A percentile compares a stretch with the other conserved stretches of the same genome.
These are phyloP conservation scores for Micrasema longulum DNA, from an alignment of 1,140 invertebrate genomes.

Conservation along the genomic window DNA sequence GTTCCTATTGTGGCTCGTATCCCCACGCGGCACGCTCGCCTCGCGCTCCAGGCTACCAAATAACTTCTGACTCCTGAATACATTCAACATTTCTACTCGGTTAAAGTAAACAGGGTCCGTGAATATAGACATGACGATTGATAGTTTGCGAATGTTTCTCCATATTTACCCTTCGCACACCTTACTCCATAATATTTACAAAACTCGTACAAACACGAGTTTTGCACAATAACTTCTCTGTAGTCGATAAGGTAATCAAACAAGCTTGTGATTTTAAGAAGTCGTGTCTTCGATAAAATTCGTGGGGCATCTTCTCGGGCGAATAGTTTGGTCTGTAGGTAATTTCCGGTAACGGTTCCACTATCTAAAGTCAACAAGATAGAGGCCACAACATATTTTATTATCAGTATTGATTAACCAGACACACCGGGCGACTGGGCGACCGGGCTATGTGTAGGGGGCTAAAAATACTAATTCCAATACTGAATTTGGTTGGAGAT, in stretches of 20 bases:
- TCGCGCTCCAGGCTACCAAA: too few relatives aligned
- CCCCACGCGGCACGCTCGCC: too few relatives aligned
- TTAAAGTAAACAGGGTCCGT: constrained; percentile 6
- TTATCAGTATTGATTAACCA: constrained; percentile 28
- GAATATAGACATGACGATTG: constrained; percentile 24
- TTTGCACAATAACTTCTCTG: constrained; percentile 11
- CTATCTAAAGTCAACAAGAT: constrained; percentile 31
- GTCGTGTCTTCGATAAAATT: constrained; percentile 8
- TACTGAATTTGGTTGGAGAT: not conserved
- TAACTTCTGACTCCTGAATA: not conserved
- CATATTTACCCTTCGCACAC: constrained; percentile 18
- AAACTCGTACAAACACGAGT: not conserved
- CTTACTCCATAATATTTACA: constrained; percentile 27
- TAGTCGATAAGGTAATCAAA: constrained; percentile 10
- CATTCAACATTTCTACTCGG: constrained; percentile 11
- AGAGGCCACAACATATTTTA: not conserved
- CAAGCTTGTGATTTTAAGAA: constrained; percentile 29
- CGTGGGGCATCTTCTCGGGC: constrained; percentile 1
- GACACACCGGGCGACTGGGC: too few relatives aligned
- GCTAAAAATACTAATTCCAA: constrained; percentile 11
- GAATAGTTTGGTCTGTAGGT: not conserved
- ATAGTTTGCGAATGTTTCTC: constrained; percentile 12
- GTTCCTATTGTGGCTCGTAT: too few relatives aligned
- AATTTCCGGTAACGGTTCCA: constrained; percentile 24
- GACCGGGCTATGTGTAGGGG: constrained; percentile 14